Base-by-base conservation (phyloP, 2,888 invertebrate genomes). In the Drosophila putrida region DNA sequence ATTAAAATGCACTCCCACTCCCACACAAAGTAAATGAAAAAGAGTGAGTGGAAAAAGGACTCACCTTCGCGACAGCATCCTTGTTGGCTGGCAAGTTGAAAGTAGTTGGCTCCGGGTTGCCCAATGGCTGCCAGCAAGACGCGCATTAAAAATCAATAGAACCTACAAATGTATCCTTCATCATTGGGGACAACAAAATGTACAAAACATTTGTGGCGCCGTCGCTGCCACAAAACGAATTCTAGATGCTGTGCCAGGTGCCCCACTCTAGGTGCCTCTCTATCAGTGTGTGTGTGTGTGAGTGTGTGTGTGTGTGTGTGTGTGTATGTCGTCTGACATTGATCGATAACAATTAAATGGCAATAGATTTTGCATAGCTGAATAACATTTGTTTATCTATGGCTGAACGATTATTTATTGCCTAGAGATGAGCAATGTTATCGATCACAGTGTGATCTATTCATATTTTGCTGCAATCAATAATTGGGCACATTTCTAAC, bases 131-230 rank as follows among this genome's bases (percentile, higher is more conserved):
- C 78, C 80, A 81, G 64, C 62, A 74, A 74, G 63, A 61, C 77
- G 76, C 75, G 80, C 66, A 88, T 83, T 83, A 82, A 83, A 83
- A 83, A 83, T 83, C 83, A 83, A 83, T 83, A 88, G 70, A 79
- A 88, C 66, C 70, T 71, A 84, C 87, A 82, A 82, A 81, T 82
- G 82, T 82, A 78, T 84, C 82, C 79, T 72, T 78, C 69, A 67
- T 71, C 65, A n/a, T n/a, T n/a, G n/a, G 61, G 58, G 36, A 39
- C 65, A 65, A 43, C 47, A 58, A 78, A 75, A 79, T 44, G 71
- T 69, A 68, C 63, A 71, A 70, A 70, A 71, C 59, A 74, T 83
- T 71, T 67, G 64, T 80, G 80, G 84, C 80, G 84, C 83, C 80
- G 55, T 68, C 47, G 61, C 44, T 63, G 59, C 59, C 59, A 49